Conservation (phyloP, 2,113 vertebrate species). For the Dipodomys spectabilis region DNA sequence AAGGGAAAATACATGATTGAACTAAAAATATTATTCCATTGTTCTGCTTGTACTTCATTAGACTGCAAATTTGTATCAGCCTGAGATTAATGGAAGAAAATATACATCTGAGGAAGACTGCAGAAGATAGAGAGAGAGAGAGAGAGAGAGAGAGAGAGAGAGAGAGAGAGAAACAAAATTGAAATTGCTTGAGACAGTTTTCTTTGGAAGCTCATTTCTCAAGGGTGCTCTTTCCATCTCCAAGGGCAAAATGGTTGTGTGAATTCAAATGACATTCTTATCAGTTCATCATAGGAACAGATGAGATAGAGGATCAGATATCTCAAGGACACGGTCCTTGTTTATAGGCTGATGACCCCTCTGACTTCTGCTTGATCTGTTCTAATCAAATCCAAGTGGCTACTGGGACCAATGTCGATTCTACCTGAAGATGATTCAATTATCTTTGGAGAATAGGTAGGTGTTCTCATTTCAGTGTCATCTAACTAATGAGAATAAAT, state of each 20-base stretch:
- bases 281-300: slow-evolving; percentile 63
- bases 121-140: not conserved
- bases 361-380: slow-evolving; percentile 51
- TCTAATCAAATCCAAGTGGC: slow-evolving; percentile 70
- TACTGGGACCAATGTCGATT: slow-evolving; percentile 59
- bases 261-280: slow-evolving; percentile 78
- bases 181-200: slow-evolving; percentile 65
- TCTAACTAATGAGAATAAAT: slow-evolving; percentile 50
- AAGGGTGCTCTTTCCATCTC: slow-evolving; percentile 46
- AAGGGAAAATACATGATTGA: slow-evolving; percentile 57
- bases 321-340: slow-evolving; percentile 56
- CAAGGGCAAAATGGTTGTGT: slow-evolving; percentile 62
- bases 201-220: slow-evolving; percentile 75
- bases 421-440: slow-evolving; percentile 45
- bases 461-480: slow-evolving; percentile 59
- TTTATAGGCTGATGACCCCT: slow-evolving; percentile 60
- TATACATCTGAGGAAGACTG: not conserved
- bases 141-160: too few species aligned
- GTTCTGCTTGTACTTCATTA: slow-evolving; percentile 37
- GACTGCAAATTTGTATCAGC: not conserved
- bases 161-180: not conserved
- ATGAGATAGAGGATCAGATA: slow-evolving; percentile 57
- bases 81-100: slow-evolving; percentile 61
- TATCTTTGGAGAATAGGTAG: slow-evolving; percentile 65
- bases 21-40: slow-evolving; percentile 67